Percentiles rank a stretch among this genome's conserved stretches.
Evolutionary conservation across 2,888 invertebrate genomes (phyloP).

Genomic region (Terebella lapidaria): DNA sequence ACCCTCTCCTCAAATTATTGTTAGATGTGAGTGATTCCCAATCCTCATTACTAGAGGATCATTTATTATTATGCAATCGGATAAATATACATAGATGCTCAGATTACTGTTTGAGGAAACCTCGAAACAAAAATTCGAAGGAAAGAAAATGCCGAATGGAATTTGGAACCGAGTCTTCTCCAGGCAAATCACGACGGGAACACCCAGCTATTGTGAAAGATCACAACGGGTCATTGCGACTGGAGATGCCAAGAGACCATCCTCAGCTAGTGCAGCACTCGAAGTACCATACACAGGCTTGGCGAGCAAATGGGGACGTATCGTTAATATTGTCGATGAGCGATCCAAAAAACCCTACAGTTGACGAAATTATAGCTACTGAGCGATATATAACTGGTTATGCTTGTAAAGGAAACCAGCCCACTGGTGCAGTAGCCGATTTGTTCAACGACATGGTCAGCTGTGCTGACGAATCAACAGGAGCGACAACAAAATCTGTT

Average conservation of each 20-base stretch:
- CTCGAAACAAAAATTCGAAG: neutral
- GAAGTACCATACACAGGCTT: conserved; percentile 23
- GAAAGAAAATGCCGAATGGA: conserved; percentile 23
- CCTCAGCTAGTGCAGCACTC: conserved; percentile 27
- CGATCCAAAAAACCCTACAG: conserved; percentile 23
- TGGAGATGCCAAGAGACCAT: conserved; percentile 29
- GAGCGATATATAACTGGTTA: conserved; percentile 21
- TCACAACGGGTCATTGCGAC: conserved; percentile 22
- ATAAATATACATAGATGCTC: conserved; percentile 26
- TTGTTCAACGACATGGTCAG: conserved; percentile 16
- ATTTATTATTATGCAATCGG: conserved; percentile 19
- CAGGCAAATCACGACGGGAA: conserved; percentile 11
- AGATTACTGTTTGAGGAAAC: conserved; percentile 19
- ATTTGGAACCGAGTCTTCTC: conserved; percentile 18
- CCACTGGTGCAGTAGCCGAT: conserved; percentile 22
- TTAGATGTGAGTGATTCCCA: conserved; percentile 25
- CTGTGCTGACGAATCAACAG: neutral
- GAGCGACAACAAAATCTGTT: conserved; percentile 16
- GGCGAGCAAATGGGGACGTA: conserved; percentile 28
- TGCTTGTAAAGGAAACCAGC: conserved; percentile 28
- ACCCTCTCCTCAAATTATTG: conserved; percentile 23
- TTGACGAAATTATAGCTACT: conserved; percentile 21
- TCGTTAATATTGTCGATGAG: conserved; percentile 27
- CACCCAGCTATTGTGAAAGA: conserved; percentile 22
- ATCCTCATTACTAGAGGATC: conserved; percentile 23